phyloP scores from a whole-genome alignment of 2,888 invertebrate species.

The Leptopilina syphax region DNA sequence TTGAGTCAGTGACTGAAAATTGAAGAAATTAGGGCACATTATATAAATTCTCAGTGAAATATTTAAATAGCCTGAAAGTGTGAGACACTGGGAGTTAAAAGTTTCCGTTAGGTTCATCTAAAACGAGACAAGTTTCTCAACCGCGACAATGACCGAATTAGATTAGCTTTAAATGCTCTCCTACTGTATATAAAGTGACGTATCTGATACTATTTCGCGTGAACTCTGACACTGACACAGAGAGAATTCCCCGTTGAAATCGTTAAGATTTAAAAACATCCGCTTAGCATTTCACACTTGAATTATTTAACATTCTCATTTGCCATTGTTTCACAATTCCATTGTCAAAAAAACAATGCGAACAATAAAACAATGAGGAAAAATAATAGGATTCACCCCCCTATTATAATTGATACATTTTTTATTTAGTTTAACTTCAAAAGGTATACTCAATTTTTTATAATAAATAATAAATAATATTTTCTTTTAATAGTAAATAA shows the following conservation, averaged over 20 bases:
- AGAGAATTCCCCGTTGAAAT: conserved; percentile 16
- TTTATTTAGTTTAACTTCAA: too few species aligned
- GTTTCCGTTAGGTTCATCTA: conserved; percentile 13
- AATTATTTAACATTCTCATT: conserved; percentile 6
- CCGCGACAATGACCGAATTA: conserved; percentile 50
- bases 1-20: neutral
- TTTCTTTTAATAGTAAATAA: too few species aligned
- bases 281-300: conserved; percentile 2
- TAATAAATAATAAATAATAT: too few species aligned
- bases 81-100: conserved; percentile 26
- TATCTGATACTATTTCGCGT: conserved; percentile 12
- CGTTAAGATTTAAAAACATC: neutral
- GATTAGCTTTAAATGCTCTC: conserved; percentile 43
- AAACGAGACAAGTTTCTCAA: conserved; percentile 37
- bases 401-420: too few species aligned
- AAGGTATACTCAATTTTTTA: too few species aligned
- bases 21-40: neutral
- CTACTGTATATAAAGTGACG: neutral
- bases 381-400: too few species aligned
- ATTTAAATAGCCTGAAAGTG: neutral
- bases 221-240: conserved; percentile 23
- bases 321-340: too few species aligned
- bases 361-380: too few species aligned
- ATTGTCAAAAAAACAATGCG: too few species aligned
- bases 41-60: neutral